Conservation (phyloP, 2,797 vertebrate species). For the Myotis findleyi region DNA sequence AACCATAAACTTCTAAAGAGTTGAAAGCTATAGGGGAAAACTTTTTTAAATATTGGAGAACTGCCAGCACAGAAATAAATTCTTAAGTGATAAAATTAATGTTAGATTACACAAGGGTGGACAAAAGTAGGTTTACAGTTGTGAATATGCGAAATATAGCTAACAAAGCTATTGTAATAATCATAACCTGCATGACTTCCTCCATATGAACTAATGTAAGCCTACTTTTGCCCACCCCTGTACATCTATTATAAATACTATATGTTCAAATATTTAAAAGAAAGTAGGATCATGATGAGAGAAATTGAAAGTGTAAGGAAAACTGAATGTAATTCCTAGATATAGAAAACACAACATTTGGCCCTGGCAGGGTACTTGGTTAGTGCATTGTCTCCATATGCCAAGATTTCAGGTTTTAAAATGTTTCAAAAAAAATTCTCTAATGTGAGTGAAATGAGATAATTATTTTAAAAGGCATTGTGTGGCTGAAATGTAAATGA, state of each 20-base stretch:
- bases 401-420: not conserved
- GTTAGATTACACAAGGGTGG: not conserved
- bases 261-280: not conserved
- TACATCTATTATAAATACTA: not conserved
- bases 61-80: not conserved
- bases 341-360: not conserved
- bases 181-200: not conserved
- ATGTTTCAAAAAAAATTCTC: not conserved
- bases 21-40: not conserved
- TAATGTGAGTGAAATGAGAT: not conserved
- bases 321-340: not conserved
- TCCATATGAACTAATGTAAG: not conserved
- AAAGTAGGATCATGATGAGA: not conserved
- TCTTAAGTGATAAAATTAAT: not conserved
- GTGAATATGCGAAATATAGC: not conserved
- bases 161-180: not conserved
- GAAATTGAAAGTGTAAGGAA: not conserved
- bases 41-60: not conserved
- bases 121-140: not conserved
- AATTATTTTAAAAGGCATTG: not conserved
- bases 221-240: not conserved
- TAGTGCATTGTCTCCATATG: not conserved
- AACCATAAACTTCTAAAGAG: constrained; percentile 7
- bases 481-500: not conserved
- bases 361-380: not conserved